Base-by-base conservation (phyloP, 2,888 invertebrate species). In the Alentia gelatinosa region DNA sequence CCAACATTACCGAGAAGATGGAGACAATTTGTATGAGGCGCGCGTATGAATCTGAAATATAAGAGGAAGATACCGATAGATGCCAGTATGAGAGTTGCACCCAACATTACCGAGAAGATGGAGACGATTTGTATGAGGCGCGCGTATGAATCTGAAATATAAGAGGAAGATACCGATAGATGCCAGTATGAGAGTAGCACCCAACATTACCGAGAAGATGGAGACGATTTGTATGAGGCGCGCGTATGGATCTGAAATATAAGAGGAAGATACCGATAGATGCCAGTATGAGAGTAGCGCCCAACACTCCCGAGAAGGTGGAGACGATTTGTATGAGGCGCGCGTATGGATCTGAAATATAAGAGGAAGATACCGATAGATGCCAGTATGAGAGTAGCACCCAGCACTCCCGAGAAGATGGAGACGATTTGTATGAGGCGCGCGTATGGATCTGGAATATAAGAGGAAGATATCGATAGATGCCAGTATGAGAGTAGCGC, bases 191-290 rank as follows among this genome's bases (percentile, higher is more conserved):
- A 83, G 15, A 15, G 37, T 35, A 15, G 39, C 83, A 3, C 35
- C 83, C 33, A 83, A 26, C 1, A 83, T 39, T 15, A 37, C 83
- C 23, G 83, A 83, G 40, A 83, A 83, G 15, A 83, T 83, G 37
- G 37, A 15, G 39, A 83, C 83, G 1, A 83, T 83, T 1, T 83
- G 15, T 5, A 39, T 30, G 40, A 83, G 83, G 15, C 39, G 83
- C n/a, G 83, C 83, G 19, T 83, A 35, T 9, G 83, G 83, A 35
- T 83, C 83, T 83, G 40, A 4, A 79, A 79, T 79, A 79, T 63
- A n/a, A 42, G 15, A 42, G 15, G 15, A 42, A 4, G 23, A 63
- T 19, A 47, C 19, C 7, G 7, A n/a, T n/a, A n/a, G n/a, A n/a
- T 47, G 47, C 47, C 47, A 47, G 47, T 47, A 47, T 47, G 47